Evolutionary conservation across 1,140 invertebrate species (phyloP), one percentile per base, ranked within the genome.

Genomic region (Aphaenogaster ashmeadi): DNA sequence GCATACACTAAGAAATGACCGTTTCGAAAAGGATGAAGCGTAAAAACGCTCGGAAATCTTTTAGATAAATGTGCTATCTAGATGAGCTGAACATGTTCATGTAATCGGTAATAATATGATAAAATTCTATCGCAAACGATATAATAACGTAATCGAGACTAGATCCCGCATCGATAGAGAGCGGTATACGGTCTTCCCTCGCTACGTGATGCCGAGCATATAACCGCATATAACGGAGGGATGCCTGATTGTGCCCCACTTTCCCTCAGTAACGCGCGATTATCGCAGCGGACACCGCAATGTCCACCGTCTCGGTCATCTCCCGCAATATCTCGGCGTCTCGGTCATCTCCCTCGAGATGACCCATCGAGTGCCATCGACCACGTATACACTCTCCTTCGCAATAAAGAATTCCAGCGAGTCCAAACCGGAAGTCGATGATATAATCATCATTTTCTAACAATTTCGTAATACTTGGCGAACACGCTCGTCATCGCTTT

Each of bases 181-280:
- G 41, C 41, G 41, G 3, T 50, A 27, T 50, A 27, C 27, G 75
- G 21, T 69, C 36, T 80, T 47, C 60, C n/a, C 47, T 67, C n/a
- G n/a, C 47, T 50, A 36, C 13, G 13, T 18, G 77, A 66, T 52
- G 47, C 13, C 64, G 47, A 41, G 60, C 74, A 27, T 58, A 38
- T 66, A 66, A 79, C 78, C 47, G 33, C 47, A 80, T 36, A 27
- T 81, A 69, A 81, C 78, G 47, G n/a, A 81, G 64, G 64, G 78
- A 81, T 56, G 62, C 21, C 64, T 18, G 78, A 67, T 80, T 80
- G 78, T 81, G 62, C 78, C 62, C 62, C 78, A 69, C 62, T 81
- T 81, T 81, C 62, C 78, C 78, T 81, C 78, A 38, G 60, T 41
- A 67, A 64, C 44, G 18, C 44, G n/a, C 60, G 77, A 80, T 79